Conservation (phyloP, 2,113 vertebrate species). For the Solenodon paradoxus region DNA sequence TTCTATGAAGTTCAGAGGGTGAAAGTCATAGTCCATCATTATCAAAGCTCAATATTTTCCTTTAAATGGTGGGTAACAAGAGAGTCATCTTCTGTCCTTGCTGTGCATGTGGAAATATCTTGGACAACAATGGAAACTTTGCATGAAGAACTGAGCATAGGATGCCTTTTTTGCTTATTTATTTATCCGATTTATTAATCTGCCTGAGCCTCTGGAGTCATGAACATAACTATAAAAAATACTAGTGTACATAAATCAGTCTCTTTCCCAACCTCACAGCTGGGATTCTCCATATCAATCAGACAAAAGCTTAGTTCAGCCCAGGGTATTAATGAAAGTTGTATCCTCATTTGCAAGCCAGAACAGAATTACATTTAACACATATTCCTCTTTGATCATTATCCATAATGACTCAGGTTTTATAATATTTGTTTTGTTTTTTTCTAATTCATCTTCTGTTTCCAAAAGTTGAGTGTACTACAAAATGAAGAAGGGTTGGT, state of each 20-base stretch:
- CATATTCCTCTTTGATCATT: constrained; percentile 67
- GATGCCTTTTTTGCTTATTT: constrained; percentile 52
- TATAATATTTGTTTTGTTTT: constrained; percentile 61
- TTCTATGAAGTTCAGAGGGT: constrained; percentile 57
- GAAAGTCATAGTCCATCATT: constrained; percentile 65
- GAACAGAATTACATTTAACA: constrained; percentile 74
- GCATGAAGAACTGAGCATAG: constrained; percentile 27
- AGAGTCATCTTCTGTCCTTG: constrained; percentile 49
- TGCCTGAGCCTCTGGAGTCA: constrained; percentile 55
- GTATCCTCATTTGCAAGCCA: constrained; percentile 58
- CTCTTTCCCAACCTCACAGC: constrained; percentile 66
- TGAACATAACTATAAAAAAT: constrained; percentile 50
- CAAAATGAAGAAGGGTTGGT: constrained; percentile 60
- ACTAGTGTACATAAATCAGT: constrained; percentile 46
- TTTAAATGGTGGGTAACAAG: constrained; percentile 58
- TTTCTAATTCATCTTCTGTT: constrained; percentile 61
- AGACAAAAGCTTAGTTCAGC: constrained; percentile 58
- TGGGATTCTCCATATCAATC: constrained; percentile 73
- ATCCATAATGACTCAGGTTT: constrained; percentile 73
- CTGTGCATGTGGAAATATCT: constrained; percentile 56
- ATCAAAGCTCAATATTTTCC: constrained; percentile 65
- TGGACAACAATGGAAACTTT: constrained; percentile 62
- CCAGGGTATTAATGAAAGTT: constrained; percentile 71
- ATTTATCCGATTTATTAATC: constrained; percentile 72
- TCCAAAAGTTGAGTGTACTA: constrained; percentile 49